Base-by-base conservation (phyloP, 1,140 invertebrate genomes). In the Camponotus floridanus region DNA sequence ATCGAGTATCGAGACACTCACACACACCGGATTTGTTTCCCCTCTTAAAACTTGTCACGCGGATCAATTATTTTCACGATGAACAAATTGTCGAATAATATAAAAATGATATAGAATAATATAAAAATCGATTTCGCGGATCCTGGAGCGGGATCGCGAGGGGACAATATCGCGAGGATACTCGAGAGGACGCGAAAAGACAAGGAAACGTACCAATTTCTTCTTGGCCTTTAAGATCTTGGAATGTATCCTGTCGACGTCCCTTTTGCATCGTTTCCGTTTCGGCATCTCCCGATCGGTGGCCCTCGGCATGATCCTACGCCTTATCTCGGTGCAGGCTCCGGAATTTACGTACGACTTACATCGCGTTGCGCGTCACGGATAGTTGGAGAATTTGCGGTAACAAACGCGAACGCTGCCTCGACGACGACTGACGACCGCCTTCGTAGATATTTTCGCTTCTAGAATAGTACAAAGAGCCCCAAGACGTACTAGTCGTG, bases 131-230 rank as follows among this genome's bases (percentile, higher is more conserved):
- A 13, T 48, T 48, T 48, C 11, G 45, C 18, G 15, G 4, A 51
- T 51, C 4, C 11, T 13, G 15, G 15, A 51, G 15, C 15, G 48
- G 3, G 15, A 3, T 48, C 45, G 45, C 3, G 11, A 45, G 45
- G 45, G 45, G 26, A 26, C 1, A 26, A 45, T 45, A 45, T 45
- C 2, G 11, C 42, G 13, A 45, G 9, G 9, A 0, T 45, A 11
- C 42, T 45, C 13, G 13, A 7, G 39, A 45, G 42, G 42, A 42
- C 11, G 42, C 42, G 42, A 45, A 45, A 39, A 39, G 4, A 39
- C 1, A 45, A 65, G 9, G 13, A n/a, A 21, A 81, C 78, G n/a
- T 71, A 81, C 78, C 78, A 71, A 21, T 26, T 57, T 70, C 21
- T 7, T 42, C 18, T 45, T 81, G 5, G 65, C 67, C 18, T 59